Base-by-base conservation (phyloP, 2,113 vertebrate genomes). In the Cyanoderma ruficeps region DNA sequence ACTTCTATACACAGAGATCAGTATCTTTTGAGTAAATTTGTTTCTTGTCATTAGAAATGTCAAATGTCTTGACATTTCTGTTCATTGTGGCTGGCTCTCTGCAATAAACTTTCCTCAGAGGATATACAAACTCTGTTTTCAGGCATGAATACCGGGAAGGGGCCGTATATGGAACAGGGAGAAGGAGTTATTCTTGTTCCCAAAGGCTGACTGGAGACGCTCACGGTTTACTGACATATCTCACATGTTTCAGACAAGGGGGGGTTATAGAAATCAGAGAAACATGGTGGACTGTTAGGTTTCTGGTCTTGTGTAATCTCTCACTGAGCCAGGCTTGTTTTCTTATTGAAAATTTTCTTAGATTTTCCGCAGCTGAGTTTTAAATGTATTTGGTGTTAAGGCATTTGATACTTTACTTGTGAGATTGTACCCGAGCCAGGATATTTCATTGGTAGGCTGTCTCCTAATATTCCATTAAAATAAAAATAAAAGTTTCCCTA, bases 21-120 rank as follows among this genome's bases (percentile, higher is more conserved):
- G 95, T 86, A 91, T 90, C 94, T 92, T 95, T 82, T 76, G 67
- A 88, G 71, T 94, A 90, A 97, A 96, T 84, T 90, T 81, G 77
- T 87, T 96, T 92, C 83, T 94, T 95, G 81, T 95, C 96, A 95
- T 97, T 96, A 95, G 84, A 94, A 50, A n/a, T n/a, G n/a, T n/a
- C n/a, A n/a, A n/a, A n/a, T n/a, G n/a, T n/a, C 55, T 88, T 96
- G 95, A 95, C 95, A 96, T 96, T 96, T 96, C 81, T 86, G 86
- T 90, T 91, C 93, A 84, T 84, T 77, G 68, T 81, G 83, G 68
- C 77, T 78, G 80, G 61, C 80, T 95, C 59, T 5, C 71, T 84
- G 95, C 94, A 94, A 90, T 89, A 93, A 97, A 92, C 86, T 83
- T 94, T 76, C 81, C 94, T 94, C 78, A 49, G 78, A 94, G 95